Conservation (phyloP, 2,113 vertebrate species). For the Cyrtonyx montezumae region DNA sequence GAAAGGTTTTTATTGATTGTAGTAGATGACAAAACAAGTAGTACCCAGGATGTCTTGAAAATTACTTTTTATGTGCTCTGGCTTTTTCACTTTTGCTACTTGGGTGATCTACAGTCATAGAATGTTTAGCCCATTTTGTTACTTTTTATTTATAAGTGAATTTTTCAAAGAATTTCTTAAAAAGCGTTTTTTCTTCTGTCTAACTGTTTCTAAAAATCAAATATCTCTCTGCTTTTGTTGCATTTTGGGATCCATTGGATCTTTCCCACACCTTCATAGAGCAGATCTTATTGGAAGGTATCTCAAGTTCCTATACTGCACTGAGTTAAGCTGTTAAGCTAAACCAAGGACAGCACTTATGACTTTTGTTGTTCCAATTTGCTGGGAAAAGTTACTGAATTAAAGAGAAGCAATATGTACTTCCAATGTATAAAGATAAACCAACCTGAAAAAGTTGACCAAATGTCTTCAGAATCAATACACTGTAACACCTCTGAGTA, state of each 20-base stretch:
- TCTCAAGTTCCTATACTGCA: background rate
- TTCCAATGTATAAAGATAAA: background rate
- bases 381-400: background rate
- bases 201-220: background rate
- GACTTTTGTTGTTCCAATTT: background rate
- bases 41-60: background rate
- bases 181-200: background rate
- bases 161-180: background rate
- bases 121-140: background rate
- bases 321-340: background rate
- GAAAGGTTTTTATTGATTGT: constrained; percentile 9
- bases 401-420: background rate
- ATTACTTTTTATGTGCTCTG: constrained; percentile 4
- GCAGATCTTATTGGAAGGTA: background rate
- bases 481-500: background rate
- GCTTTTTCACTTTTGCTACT: background rate
- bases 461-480: background rate
- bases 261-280: background rate
- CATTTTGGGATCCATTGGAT: background rate
- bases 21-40: background rate
- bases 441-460: background rate
- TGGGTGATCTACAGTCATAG: background rate
- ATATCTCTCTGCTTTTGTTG: background rate
- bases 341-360: background rate
- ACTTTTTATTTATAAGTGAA: background rate